Percentiles rank a stretch among this genome's conserved stretches.
These are phyloP conservation scores for Sebastes fasciatus DNA, from an alignment of 2,113 vertebrate species.

Conservation along the genomic window DNA sequence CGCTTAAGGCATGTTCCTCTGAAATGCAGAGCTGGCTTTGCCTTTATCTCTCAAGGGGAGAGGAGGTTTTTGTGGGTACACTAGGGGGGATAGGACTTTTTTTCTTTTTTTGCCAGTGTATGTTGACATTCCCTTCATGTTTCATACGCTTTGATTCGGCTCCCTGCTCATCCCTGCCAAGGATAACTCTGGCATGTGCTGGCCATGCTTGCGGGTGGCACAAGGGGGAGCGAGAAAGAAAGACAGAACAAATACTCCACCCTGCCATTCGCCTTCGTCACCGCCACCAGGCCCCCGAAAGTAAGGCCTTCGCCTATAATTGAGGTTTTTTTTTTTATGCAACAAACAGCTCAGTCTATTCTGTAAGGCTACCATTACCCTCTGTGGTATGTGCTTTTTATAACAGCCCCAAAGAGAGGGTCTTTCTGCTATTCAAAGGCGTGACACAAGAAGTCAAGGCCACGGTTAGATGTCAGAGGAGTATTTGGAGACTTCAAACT, in stretches of 20 bases:
- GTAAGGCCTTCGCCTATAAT: conserved; percentile 81
- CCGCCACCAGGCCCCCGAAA: conserved; percentile 68
- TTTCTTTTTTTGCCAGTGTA: conserved; percentile 26
- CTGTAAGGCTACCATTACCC: conserved; percentile 73
- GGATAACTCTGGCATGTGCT: conserved; percentile 75
- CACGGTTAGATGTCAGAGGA: conserved; percentile 48
- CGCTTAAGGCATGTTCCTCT: conserved; percentile 41
- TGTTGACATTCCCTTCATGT: conserved; percentile 70
- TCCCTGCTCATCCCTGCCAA: conserved; percentile 71
- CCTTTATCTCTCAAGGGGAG: conserved; percentile 24
- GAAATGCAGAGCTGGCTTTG: conserved; percentile 47
- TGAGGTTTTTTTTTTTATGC: conserved; percentile 73
- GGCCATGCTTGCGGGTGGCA: conserved; percentile 75
- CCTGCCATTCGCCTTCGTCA: conserved; percentile 70
- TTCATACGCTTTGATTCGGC: conserved; percentile 64
- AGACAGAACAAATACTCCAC: conserved; percentile 79
- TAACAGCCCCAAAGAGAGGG: conserved; percentile 67
- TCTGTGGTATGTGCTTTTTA: conserved; percentile 76
- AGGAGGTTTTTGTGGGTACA: conserved; percentile 4
- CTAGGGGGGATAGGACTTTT: not conserved
- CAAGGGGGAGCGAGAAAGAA: conserved; percentile 54
- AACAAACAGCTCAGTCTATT: conserved; percentile 70
- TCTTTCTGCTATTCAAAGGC: conserved; percentile 71
- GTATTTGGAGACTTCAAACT: conserved; percentile 40
- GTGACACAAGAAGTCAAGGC: conserved; percentile 49